phyloP scores from a whole-genome alignment of 2,888 invertebrate species.

The Cataglyphis altisquamis region DNA sequence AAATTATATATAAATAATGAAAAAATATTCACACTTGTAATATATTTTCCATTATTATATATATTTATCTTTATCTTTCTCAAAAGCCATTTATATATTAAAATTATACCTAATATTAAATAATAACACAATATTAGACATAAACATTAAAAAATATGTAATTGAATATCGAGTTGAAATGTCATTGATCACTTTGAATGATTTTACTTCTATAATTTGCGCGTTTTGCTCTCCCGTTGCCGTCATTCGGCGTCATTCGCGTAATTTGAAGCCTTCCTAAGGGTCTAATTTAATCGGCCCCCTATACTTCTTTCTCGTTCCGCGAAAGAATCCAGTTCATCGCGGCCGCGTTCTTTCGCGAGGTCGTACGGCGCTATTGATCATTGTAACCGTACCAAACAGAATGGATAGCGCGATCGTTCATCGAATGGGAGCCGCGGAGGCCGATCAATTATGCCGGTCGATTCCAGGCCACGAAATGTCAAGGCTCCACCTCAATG shows the following conservation, averaged over 20 bases:
- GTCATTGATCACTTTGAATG: not conserved
- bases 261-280: not conserved
- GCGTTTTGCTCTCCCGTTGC: not conserved
- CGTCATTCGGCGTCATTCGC: not conserved
- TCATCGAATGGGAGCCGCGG: slow-evolving; percentile 79
- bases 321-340: slow-evolving; percentile 60
- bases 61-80: not conserved
- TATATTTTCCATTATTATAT: not conserved
- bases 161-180: not conserved
- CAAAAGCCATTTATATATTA: not conserved
- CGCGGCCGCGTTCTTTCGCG: slow-evolving; percentile 66
- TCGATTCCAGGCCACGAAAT: slow-evolving; percentile 82
- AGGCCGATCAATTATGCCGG: slow-evolving; percentile 80
- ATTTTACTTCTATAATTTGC: slow-evolving; percentile 9
- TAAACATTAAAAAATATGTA: not conserved
- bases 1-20: not conserved
- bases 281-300: slow-evolving; percentile 24
- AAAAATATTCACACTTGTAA: not conserved
- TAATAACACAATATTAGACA: not conserved
- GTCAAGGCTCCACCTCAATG: slow-evolving; percentile 81
- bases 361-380: slow-evolving; percentile 59
- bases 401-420: slow-evolving; percentile 73
- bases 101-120: not conserved
- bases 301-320: slow-evolving; percentile 28
- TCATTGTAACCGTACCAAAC: slow-evolving; percentile 69